These are phyloP conservation scores for Burhinus bistriatus DNA, from an alignment of 2,113 vertebrate genomes.

Conservation along the genomic window DNA sequence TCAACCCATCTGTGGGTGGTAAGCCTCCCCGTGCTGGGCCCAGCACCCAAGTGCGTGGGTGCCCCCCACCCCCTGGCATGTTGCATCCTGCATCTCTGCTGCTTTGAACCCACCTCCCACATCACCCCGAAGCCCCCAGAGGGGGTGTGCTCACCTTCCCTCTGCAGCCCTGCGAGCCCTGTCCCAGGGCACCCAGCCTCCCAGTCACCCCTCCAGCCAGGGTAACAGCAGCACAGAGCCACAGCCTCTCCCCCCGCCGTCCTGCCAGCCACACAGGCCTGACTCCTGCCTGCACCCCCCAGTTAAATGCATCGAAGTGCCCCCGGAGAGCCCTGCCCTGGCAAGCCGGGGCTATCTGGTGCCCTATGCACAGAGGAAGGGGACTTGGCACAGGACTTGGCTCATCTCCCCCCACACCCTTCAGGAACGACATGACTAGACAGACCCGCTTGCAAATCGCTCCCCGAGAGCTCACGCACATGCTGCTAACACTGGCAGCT, in stretches of 20 bases:
- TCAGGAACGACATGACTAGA: background rate
- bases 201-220: rapidly evolving
- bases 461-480: background rate
- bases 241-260: background rate
- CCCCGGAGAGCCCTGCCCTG: background rate
- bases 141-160: rapidly evolving
- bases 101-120: background rate
- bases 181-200: background rate
- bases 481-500: background rate
- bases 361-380: rapidly evolving
- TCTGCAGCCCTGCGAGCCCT: background rate
- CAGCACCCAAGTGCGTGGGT: background rate
- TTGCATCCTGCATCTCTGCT: background rate
- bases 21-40: background rate
- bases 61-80: background rate
- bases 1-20: background rate
- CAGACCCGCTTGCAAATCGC: background rate
- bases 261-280: rapidly evolving
- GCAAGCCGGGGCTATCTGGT: rapidly evolving
- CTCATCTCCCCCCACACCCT: background rate
- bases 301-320: rapidly evolving
- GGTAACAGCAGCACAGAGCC: background rate
- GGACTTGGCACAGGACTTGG: background rate
- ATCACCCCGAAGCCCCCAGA: background rate
- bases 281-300: background rate